Evolutionary conservation across 2,888 invertebrate genomes (phyloP).

Genomic region (Scrobipalpa costella): DNA sequence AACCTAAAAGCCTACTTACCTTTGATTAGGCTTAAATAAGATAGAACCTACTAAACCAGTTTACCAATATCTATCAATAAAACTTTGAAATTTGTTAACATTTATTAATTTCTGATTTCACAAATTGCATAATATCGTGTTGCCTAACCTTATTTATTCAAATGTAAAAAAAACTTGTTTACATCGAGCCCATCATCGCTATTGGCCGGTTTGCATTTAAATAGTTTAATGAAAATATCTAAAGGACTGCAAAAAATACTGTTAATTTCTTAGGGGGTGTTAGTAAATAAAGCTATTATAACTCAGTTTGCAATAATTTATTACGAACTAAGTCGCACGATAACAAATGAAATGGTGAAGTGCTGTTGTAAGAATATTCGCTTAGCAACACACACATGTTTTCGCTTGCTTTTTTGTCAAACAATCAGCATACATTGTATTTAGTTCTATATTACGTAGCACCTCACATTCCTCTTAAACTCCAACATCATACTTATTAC

Average conservation of each 20-base stretch:
- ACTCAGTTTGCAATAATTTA: not conserved
- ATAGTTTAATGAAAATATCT: not conserved
- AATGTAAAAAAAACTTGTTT: not conserved
- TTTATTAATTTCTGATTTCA: conserved; percentile 30
- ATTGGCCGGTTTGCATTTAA: not conserved
- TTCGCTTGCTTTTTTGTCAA: conserved; percentile 5
- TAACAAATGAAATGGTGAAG: not conserved
- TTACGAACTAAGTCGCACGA: not conserved
- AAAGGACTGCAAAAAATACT: not conserved
- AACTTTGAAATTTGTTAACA: conserved; percentile 8
- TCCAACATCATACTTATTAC: no score
- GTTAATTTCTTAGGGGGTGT: not conserved
- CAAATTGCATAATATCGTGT: conserved; percentile 35
- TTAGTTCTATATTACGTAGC: no score
- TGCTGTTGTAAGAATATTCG: not conserved
- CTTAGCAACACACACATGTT: not conserved
- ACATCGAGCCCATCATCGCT: not conserved
- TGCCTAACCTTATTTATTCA: conserved; percentile 28
- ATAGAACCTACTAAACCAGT: not conserved
- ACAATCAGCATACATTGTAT: not conserved
- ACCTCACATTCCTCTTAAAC: no score
- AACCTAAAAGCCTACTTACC: no score
- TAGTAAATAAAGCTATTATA: not conserved
- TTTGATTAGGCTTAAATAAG: not conserved
- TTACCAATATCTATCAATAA: not conserved